Percentiles rank a stretch among this genome's conserved stretches.
Conservation (phyloP, 2,888 invertebrate species). For the Cosmia pyralina region DNA sequence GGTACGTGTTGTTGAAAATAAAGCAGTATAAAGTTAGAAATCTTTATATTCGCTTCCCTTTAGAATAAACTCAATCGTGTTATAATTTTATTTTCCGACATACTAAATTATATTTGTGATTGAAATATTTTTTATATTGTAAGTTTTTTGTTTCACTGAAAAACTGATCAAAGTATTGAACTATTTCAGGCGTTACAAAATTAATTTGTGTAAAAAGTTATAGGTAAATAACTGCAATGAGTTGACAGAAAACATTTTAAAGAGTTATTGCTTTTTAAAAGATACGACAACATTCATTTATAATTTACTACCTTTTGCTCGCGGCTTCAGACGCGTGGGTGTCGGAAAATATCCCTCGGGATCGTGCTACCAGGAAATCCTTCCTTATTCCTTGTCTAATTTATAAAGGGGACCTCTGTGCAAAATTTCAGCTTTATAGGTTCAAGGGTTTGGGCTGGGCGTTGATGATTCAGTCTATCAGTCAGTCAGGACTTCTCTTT, state of each 20-base stretch:
- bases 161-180: not conserved
- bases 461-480: no score
- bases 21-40: not conserved
- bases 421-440: no score
- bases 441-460: no score
- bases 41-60: not conserved
- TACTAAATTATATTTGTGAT: not conserved
- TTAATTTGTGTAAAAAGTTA: slow-evolving; percentile 28
- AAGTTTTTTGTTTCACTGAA: slow-evolving; percentile 15
- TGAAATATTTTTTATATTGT: slow-evolving; percentile 13
- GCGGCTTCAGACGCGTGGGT: no score
- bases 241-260: slow-evolving; percentile 1
- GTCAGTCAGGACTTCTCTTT: no score
- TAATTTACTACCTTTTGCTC: no score
- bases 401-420: no score
- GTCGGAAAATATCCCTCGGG: no score
- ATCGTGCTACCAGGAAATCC: no score
- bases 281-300: not conserved
- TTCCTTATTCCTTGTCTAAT: no score
- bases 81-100: slow-evolving; percentile 9
- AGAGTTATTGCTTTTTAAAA: not conserved
- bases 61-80: not conserved
- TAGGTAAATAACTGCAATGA: not conserved
- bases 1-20: not conserved
- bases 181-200: slow-evolving; percentile 14